A percentile compares a stretch with the other conserved stretches of the same genome.
phyloP scores from a whole-genome alignment of 2,797 vertebrate genomes.

The Crocodylus rhombifer region DNA sequence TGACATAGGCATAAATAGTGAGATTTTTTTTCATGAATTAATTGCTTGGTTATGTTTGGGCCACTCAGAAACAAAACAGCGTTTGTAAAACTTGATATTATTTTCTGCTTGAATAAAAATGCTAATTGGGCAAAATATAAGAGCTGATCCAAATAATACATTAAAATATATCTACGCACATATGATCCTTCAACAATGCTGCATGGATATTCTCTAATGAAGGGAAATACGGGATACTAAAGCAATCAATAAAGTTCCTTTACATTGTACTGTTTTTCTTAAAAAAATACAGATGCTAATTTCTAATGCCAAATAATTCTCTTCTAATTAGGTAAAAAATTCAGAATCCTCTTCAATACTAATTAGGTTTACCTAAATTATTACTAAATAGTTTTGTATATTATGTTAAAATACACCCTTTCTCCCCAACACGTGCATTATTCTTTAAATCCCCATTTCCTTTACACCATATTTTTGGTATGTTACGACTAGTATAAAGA shows the following conservation, averaged over 20 bases:
- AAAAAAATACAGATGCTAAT: not conserved
- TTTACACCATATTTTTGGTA: not conserved
- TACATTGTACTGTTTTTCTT: not conserved
- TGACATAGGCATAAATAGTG: not conserved
- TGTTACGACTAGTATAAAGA: not conserved
- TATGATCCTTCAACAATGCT: not conserved
- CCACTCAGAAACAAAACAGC: not conserved
- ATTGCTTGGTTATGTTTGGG: not conserved
- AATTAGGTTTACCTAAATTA: not conserved
- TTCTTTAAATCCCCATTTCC: not conserved
- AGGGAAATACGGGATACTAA: not conserved
- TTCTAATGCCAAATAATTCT: not conserved
- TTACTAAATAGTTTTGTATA: not conserved
- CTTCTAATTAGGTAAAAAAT: not conserved
- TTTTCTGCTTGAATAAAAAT: not conserved
- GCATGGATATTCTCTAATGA: not conserved
- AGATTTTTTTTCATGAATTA: accelerated
- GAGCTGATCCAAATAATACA: not conserved
- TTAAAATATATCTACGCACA: not conserved
- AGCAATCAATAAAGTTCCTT: not conserved
- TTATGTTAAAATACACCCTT: not conserved
- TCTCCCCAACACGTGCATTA: not conserved
- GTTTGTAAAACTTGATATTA: not conserved
- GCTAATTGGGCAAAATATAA: not conserved
- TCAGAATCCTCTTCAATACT: not conserved